Conservation (phyloP, 2,888 invertebrate species). For the Antheraea assamensis region DNA sequence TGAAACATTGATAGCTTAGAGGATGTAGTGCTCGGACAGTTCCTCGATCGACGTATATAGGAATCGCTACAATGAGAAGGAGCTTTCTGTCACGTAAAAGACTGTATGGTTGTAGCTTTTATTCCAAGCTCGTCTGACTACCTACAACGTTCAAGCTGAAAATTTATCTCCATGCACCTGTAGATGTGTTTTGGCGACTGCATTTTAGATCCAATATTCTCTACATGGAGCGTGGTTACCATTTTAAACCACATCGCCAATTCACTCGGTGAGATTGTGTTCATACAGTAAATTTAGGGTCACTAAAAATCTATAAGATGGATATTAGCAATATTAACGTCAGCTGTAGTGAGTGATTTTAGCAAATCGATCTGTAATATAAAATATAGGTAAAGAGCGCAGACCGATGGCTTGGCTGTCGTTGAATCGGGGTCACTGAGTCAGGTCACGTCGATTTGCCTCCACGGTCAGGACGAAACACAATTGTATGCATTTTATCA, state of each 20-base stretch:
- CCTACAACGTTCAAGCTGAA: not conserved
- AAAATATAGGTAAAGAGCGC: slow-evolving; percentile 53
- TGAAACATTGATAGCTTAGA: too few species aligned
- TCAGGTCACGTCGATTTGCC: slow-evolving; percentile 53
- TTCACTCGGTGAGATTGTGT: not conserved
- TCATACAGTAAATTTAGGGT: not conserved
- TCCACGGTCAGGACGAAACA: slow-evolving; percentile 46
- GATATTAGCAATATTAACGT: not conserved
- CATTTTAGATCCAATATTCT: not conserved
- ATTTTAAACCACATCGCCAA: not conserved
- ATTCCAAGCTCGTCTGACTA: not conserved
- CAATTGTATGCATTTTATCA: not conserved
- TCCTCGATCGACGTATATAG: too few species aligned
- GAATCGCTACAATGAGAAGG: too few species aligned
- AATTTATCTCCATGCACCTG: not conserved
- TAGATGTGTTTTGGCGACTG: too few species aligned
- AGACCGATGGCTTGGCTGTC: slow-evolving; percentile 39
- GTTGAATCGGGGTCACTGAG: slow-evolving; percentile 65
- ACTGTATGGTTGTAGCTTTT: too few species aligned
- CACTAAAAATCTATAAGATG: not conserved
- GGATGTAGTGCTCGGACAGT: too few species aligned
- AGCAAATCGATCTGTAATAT: not conserved
- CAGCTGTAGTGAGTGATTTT: not conserved
- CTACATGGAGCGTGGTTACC: not conserved
- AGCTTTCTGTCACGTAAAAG: too few species aligned